phyloP scores from a whole-genome alignment of 1,140 invertebrate genomes.

The Neotoxoptera formosana region DNA sequence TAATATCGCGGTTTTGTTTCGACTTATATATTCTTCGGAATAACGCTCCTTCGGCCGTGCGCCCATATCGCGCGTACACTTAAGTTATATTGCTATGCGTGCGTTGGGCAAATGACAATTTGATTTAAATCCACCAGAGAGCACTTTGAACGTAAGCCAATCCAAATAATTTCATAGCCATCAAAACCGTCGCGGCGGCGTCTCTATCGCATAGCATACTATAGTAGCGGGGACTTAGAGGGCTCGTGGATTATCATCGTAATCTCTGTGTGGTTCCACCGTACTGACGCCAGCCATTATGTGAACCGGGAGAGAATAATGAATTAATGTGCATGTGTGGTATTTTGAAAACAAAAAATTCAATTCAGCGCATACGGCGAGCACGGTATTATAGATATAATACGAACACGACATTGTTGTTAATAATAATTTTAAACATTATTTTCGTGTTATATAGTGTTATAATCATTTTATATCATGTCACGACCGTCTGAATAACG shows the following conservation, averaged over 20 bases:
- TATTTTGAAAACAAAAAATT: neutral
- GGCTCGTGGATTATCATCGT: neutral
- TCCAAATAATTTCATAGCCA: neutral
- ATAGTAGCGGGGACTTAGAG: neutral
- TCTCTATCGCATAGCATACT: slow-evolving; percentile 9
- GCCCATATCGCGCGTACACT: neutral
- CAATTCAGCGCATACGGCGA: neutral
- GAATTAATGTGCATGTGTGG: neutral
- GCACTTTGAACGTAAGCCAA: slow-evolving; percentile 32
- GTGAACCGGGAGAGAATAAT: neutral
- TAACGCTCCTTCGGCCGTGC: neutral
- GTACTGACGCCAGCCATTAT: neutral
- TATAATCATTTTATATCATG: neutral
- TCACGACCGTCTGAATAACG: neutral
- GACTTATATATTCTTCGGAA: too few species aligned
- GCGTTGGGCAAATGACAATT: neutral
- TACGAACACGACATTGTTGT: neutral
- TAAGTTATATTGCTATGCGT: neutral
- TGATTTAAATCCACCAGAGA: slow-evolving; percentile 21
- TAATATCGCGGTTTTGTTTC: too few species aligned
- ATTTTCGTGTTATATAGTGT: neutral
- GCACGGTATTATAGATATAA: neutral
- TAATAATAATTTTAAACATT: neutral
- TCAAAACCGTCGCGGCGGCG: neutral
- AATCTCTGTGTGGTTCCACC: neutral